phyloP scores from a whole-genome alignment of 2,113 vertebrate genomes.

The Arizona elegans region DNA sequence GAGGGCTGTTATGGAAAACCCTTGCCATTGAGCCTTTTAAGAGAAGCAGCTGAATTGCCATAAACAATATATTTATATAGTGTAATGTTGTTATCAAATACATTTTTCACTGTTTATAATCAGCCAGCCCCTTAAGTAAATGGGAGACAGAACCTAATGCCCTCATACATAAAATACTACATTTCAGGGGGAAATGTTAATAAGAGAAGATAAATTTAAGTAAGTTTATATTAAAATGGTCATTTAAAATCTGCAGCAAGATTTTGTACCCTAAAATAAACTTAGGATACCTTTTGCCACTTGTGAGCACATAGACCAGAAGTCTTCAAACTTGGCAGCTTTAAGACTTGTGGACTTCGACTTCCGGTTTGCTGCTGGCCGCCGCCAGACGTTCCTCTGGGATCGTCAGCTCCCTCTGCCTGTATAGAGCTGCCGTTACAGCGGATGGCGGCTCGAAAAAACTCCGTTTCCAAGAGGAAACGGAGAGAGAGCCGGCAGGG shows the following conservation, averaged over 20 bases:
- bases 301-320: not conserved
- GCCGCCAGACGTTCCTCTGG: no score
- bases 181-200: not conserved
- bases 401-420: no score
- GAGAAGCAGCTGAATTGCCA: not conserved
- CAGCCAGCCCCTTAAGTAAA: not conserved
- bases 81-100: not conserved
- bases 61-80: not conserved
- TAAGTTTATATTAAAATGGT: not conserved
- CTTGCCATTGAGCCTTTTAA: not conserved
- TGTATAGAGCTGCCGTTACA: no score
- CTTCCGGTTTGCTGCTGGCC: no score
- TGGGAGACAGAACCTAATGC: not conserved
- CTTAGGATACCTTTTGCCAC: not conserved
- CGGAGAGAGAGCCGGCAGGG: no score
- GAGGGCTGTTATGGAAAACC: not conserved
- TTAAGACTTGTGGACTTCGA: no score
- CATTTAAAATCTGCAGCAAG: not conserved
- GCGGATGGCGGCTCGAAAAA: no score
- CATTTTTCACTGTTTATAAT: not conserved
- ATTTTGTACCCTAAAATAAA: not conserved
- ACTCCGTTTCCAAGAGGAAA: no score
- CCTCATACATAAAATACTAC: not conserved
- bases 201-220: not conserved
- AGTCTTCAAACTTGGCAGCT: no score